phyloP scores from a whole-genome alignment of 2,113 vertebrate genomes.

The Catharus fuscescens region DNA sequence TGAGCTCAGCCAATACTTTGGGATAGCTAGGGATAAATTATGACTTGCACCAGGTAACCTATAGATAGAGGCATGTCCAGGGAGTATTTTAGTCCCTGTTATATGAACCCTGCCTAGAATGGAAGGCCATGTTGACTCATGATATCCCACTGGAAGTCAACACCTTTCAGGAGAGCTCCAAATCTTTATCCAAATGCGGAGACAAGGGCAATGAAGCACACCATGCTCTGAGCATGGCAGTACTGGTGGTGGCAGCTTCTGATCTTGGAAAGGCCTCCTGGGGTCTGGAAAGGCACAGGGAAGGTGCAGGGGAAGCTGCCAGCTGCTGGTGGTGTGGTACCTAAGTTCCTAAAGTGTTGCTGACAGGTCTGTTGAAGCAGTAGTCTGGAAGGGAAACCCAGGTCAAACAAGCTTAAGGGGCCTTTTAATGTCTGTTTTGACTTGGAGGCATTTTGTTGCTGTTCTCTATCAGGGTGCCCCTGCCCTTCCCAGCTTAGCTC shows the following conservation, averaged over 20 bases:
- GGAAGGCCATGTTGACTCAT: neutral
- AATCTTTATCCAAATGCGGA: neutral
- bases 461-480: neutral
- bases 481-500: slow-evolving; percentile 9
- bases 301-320: neutral
- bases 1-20: slow-evolving; percentile 15
- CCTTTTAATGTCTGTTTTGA: neutral
- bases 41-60: slow-evolving; percentile 25
- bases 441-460: slow-evolving; percentile 12
- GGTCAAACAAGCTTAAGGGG: neutral
- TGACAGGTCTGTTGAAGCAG: neutral
- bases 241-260: neutral
- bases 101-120: neutral
- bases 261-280: neutral
- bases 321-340: neutral
- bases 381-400: neutral
- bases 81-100: slow-evolving; percentile 38
- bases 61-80: neutral
- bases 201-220: neutral
- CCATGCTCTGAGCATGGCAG: neutral
- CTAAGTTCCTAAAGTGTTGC: neutral
- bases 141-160: neutral
- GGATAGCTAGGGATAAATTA: neutral
- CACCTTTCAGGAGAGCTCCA: neutral
- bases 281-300: neutral